phyloP scores from a whole-genome alignment of 2,888 invertebrate species.

The Liopterus haemorrhoidalis region DNA sequence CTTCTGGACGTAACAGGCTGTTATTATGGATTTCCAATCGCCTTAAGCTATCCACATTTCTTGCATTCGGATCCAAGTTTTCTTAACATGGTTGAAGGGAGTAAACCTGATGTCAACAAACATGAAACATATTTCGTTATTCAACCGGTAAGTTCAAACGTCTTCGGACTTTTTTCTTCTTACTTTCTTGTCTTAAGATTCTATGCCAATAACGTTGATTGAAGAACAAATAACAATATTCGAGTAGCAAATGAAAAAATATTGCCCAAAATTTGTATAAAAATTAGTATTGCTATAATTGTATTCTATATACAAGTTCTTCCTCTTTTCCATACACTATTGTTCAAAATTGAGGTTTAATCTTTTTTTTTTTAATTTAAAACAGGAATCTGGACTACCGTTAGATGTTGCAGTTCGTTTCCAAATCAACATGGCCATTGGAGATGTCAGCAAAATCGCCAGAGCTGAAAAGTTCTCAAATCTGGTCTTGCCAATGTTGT shows the following conservation, averaged over 20 bases:
- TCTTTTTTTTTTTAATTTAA: constrained; percentile 22
- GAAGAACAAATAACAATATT: too few relatives aligned
- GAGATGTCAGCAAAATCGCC: constrained; percentile 60
- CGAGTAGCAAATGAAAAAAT: too few relatives aligned
- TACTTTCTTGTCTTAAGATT: neutral
- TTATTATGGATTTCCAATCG: constrained; percentile 87
- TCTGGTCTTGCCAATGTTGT: constrained; percentile 71
- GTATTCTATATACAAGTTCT: constrained; percentile 1
- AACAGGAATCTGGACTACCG: constrained; percentile 65
- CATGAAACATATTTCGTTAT: constrained; percentile 70
- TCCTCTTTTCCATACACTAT: neutral
- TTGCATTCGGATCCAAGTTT: constrained; percentile 64
- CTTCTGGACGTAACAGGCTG: constrained; percentile 79
- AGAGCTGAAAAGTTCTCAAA: constrained; percentile 63
- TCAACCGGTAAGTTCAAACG: constrained; percentile 60
- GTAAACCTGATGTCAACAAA: constrained; percentile 55
- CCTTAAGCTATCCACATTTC: constrained; percentile 83
- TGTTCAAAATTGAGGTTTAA: constrained; percentile 21
- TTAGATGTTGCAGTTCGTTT: constrained; percentile 71
- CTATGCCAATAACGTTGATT: too few relatives aligned
- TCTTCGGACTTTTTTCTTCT: constrained; percentile 1
- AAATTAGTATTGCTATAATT: neutral
- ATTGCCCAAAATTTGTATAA: too few relatives aligned
- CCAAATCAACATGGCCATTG: constrained; percentile 82
- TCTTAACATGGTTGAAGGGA: constrained; percentile 61